Conservation (phyloP, 1,140 invertebrate genomes). For the Brachionus koreanus region DNA sequence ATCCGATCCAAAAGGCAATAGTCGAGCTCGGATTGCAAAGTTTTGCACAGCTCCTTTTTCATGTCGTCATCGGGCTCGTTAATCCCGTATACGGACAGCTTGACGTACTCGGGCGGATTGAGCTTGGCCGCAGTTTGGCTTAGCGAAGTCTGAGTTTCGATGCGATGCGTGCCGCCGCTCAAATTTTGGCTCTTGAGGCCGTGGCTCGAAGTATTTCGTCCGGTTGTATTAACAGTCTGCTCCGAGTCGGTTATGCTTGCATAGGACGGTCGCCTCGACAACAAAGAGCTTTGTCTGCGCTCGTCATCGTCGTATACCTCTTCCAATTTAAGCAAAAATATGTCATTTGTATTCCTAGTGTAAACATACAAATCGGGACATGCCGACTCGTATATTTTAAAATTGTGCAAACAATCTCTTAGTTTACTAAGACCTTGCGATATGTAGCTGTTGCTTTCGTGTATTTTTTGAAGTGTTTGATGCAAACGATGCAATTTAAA, state of each 20-base stretch:
- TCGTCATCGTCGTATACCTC: slow-evolving; percentile 6
- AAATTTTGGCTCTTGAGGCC: not conserved
- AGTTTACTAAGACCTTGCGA: slow-evolving; percentile 16
- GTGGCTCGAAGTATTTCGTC: not conserved
- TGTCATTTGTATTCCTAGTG: not conserved
- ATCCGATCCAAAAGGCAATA: slow-evolving; percentile 27
- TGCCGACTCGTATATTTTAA: slow-evolving; percentile 17
- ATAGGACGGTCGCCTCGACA: not conserved
- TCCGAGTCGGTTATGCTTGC: slow-evolving; percentile 18
- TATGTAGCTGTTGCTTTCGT: not conserved
- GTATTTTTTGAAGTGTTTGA: not conserved
- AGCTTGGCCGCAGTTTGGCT: not conserved
- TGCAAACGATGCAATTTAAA: slow-evolving; percentile 44
- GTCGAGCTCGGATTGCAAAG: slow-evolving; percentile 37
- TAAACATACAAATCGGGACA: slow-evolving; percentile 15
- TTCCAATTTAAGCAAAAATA: slow-evolving; percentile 28
- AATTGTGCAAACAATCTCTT: slow-evolving; percentile 28
- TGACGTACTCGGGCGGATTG: not conserved
- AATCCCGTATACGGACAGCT: not conserved
- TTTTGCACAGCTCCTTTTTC: slow-evolving; percentile 40
- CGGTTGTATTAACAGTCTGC: not conserved
- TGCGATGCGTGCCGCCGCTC: not conserved
- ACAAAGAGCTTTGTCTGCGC: not conserved
- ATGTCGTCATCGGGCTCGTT: slow-evolving; percentile 39
- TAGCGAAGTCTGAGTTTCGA: not conserved